Evolutionary conservation across 2,113 vertebrate genomes (phyloP).

Genomic region (Ictalurus punctatus): DNA sequence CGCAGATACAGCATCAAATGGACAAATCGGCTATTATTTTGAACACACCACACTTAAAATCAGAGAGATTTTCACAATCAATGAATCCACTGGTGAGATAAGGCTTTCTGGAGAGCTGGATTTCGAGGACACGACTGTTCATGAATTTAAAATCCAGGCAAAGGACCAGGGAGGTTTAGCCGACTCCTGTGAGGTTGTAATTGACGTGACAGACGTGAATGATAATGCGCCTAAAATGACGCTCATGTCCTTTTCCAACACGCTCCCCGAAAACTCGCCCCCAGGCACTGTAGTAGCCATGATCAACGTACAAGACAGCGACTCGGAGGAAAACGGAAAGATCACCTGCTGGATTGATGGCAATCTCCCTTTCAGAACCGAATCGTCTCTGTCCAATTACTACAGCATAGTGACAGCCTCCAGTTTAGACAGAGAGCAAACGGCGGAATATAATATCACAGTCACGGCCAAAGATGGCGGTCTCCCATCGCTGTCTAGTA

Average conservation of each 20-base stretch:
- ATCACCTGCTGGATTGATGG: slow-evolving; percentile 53
- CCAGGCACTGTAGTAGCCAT: slow-evolving; percentile 58
- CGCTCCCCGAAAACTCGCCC: slow-evolving; percentile 53
- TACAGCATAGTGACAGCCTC: slow-evolving; percentile 57
- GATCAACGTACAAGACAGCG: slow-evolving; percentile 58
- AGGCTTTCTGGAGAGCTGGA: slow-evolving; percentile 64
- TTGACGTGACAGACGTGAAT: slow-evolving; percentile 71
- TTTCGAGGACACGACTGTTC: slow-evolving; percentile 65
- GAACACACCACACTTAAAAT: slow-evolving; percentile 52
- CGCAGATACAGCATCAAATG: slow-evolving; percentile 66
- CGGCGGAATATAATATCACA: slow-evolving; percentile 57
- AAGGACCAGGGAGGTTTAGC: slow-evolving; percentile 69
- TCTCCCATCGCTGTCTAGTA: slow-evolving; percentile 45
- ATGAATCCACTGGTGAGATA: slow-evolving; percentile 64
- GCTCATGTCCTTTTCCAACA: slow-evolving; percentile 59
- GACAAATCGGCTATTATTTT: slow-evolving; percentile 54
- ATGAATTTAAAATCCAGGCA: slow-evolving; percentile 70
- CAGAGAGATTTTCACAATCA: slow-evolving; percentile 62
- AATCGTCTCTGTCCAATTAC: slow-evolving; percentile 56
- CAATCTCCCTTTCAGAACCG: slow-evolving; percentile 56
- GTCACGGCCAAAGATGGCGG: slow-evolving; percentile 56
- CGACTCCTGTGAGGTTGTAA: slow-evolving; percentile 67
- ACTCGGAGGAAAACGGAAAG: slow-evolving; percentile 62
- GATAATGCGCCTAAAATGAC: slow-evolving; percentile 69
- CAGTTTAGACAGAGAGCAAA: slow-evolving; percentile 57